A percentile compares a stretch with the other conserved stretches of the same genome.
phyloP scores from a whole-genome alignment of 2,888 invertebrate genomes.

The Nomada fucata region DNA sequence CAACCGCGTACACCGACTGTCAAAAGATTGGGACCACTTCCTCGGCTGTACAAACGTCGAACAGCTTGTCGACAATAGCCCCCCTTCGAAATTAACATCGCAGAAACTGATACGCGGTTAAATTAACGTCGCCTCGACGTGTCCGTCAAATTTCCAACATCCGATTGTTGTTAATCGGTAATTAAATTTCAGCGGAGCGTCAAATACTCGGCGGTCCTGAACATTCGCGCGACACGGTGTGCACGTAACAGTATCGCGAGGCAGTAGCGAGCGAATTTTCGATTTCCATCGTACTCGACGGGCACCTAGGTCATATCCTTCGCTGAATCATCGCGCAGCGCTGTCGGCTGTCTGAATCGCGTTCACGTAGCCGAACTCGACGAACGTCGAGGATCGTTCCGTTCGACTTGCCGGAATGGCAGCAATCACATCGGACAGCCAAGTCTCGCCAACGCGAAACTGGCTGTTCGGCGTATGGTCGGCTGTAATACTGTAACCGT shows the following conservation, averaged over 20 bases:
- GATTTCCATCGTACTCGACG: constrained; percentile 32
- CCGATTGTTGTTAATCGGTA: too few species aligned
- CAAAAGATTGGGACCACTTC: too few species aligned
- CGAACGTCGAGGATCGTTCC: constrained; percentile 23
- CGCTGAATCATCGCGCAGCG: constrained; percentile 30
- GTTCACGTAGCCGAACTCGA: background rate
- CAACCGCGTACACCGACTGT: too few species aligned
- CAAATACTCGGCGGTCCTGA: too few species aligned
- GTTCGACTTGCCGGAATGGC: constrained; percentile 4
- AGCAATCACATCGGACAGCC: constrained; percentile 16
- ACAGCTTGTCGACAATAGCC: too few species aligned
- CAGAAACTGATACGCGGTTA: too few species aligned
- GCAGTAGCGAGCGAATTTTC: constrained; percentile 40
- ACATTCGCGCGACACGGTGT: too few species aligned
- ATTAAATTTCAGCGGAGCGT: too few species aligned
- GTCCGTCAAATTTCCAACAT: too few species aligned
- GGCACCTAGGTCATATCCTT: constrained; percentile 21
- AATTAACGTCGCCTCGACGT: too few species aligned
- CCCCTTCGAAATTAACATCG: too few species aligned
- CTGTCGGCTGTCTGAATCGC: constrained; percentile 44
- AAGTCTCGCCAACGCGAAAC: background rate
- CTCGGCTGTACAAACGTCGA: too few species aligned
- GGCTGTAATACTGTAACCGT: constrained; percentile 47
- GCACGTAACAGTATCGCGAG: background rate
- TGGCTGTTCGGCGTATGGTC: constrained; percentile 28